These are phyloP conservation scores for Pissodes strobi DNA, from an alignment of 1,140 invertebrate species.

Conservation along the genomic window DNA sequence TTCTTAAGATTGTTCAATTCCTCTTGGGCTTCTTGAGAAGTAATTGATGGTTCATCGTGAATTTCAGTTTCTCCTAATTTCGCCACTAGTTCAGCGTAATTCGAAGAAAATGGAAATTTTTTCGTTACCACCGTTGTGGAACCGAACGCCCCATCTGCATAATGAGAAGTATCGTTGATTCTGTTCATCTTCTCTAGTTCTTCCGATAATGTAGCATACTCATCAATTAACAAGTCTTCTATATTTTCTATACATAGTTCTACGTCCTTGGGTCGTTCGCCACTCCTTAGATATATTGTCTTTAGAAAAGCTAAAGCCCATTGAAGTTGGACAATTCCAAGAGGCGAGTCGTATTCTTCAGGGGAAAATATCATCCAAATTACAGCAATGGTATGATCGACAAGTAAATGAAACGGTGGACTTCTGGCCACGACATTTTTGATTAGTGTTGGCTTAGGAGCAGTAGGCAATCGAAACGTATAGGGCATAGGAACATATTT, in stretches of 20 bases:
- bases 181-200: constrained; percentile 31
- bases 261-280: constrained; percentile 47
- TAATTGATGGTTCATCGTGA: constrained; percentile 28
- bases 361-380: constrained; percentile 50
- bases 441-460: constrained; percentile 32
- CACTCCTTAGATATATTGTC: constrained; percentile 40
- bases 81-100: constrained; percentile 42
- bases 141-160: constrained; percentile 34
- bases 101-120: constrained; percentile 44
- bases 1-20: constrained; percentile 42
- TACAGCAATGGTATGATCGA: constrained; percentile 52
- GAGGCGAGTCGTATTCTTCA: constrained; percentile 32
- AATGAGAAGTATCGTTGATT: constrained; percentile 32
- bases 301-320: constrained; percentile 52
- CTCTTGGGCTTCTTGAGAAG: constrained; percentile 28
- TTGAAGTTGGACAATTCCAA: constrained; percentile 49
- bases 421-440: constrained; percentile 41
- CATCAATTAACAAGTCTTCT: constrained; percentile 46
- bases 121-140: constrained; percentile 19
- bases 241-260: constrained; percentile 48
- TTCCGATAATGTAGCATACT: constrained; percentile 45
- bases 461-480: constrained; percentile 26
- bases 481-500: constrained; percentile 41
- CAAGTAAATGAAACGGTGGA: constrained; percentile 49
- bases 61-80: constrained; percentile 22